These are phyloP conservation scores for Epinotia nisella DNA, from an alignment of 2,888 invertebrate species.

Conservation along the genomic window DNA sequence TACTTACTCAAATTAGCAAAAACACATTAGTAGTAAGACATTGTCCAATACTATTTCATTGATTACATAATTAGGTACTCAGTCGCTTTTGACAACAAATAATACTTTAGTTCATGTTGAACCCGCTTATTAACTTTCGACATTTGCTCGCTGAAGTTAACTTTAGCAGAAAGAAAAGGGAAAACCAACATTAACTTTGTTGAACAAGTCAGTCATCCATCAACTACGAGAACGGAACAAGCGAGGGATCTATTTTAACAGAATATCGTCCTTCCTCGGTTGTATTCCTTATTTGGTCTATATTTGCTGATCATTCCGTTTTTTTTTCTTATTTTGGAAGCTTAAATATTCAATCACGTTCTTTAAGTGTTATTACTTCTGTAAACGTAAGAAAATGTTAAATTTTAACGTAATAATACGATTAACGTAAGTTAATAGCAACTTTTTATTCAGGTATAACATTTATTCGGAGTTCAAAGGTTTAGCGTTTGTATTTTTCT, in stretches of 20 bases:
- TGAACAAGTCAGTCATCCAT: slow-evolving; percentile 75
- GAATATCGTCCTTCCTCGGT: slow-evolving; percentile 53
- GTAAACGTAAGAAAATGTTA: too few relatives aligned
- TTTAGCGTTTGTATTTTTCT: background rate
- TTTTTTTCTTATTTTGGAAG: background rate
- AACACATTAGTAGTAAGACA: background rate
- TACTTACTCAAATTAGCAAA: background rate
- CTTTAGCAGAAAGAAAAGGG: slow-evolving; percentile 32
- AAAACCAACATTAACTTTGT: slow-evolving; percentile 40
- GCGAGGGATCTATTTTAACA: slow-evolving; percentile 80
- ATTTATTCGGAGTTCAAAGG: background rate
- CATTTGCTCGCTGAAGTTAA: slow-evolving; percentile 47
- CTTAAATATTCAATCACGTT: too few relatives aligned
- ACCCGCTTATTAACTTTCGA: slow-evolving; percentile 67
- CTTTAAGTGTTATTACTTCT: too few relatives aligned
- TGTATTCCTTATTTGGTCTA: background rate
- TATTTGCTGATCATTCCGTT: background rate
- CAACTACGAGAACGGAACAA: slow-evolving; percentile 72
- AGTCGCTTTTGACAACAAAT: slow-evolving; percentile 72
- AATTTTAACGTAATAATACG: too few relatives aligned
- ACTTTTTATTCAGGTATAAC: too few relatives aligned
- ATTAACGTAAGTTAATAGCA: background rate
- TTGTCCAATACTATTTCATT: slow-evolving; percentile 22
- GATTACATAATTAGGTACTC: slow-evolving; percentile 54
- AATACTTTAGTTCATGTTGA: slow-evolving; percentile 56